Percentiles rank a stretch among this genome's conserved stretches.
phyloP scores from a whole-genome alignment of 2,113 vertebrate species.

The Elanus axillaris region DNA sequence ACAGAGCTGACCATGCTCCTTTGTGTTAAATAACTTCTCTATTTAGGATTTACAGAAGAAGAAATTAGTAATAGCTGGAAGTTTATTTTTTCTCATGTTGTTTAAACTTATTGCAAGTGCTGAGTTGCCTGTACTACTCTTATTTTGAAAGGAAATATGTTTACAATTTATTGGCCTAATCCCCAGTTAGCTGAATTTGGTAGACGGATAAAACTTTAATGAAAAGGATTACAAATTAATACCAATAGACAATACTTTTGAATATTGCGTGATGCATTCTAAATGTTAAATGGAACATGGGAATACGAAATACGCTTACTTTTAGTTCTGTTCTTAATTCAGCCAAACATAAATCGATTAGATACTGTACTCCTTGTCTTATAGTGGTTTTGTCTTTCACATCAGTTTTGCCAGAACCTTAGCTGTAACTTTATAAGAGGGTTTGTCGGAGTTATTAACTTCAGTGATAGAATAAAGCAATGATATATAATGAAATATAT shows the following conservation, averaged over 20 bases:
- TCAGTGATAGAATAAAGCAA: neutral
- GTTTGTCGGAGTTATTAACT: neutral
- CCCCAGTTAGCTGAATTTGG: neutral
- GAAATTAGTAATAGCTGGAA: neutral
- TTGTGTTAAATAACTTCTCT: neutral
- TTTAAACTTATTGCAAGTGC: neutral
- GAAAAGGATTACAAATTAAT: neutral
- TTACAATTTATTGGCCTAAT: neutral
- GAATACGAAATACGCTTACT: neutral
- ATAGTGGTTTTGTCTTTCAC: neutral
- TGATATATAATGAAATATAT: neutral
- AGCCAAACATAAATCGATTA: neutral
- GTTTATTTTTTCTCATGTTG: neutral
- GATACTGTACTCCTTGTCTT: neutral
- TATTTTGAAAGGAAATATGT: neutral
- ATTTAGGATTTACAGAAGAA: neutral
- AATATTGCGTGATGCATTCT: neutral
- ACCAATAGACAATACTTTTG: neutral
- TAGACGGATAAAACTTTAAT: neutral
- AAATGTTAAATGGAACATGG: neutral
- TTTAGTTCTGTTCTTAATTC: neutral
- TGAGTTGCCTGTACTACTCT: neutral
- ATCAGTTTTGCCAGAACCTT: neutral
- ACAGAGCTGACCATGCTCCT: neutral
- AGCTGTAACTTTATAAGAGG: neutral